phyloP scores from a whole-genome alignment of 2,113 vertebrate species.

The Capricornis sumatraensis region DNA sequence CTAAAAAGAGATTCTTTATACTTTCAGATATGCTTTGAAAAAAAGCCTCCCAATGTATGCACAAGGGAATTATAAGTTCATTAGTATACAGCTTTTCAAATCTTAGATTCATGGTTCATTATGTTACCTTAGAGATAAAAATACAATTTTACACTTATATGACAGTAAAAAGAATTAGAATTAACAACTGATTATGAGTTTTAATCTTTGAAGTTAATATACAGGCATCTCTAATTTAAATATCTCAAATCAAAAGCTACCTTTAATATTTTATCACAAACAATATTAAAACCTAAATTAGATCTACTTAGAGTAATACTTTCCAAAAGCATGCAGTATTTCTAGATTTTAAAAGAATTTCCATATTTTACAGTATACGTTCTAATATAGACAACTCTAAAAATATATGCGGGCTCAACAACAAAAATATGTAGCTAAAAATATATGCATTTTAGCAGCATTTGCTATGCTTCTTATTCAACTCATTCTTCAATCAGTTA shows the following conservation, averaged over 20 bases:
- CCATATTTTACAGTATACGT: not conserved
- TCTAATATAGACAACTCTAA: not conserved
- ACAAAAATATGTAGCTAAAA: not conserved
- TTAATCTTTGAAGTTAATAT: conserved; percentile 74
- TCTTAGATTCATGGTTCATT: conserved; percentile 71
- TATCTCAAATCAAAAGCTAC: conserved; percentile 57
- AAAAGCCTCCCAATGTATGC: conserved; percentile 34
- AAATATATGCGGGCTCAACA: not conserved
- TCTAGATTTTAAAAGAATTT: not conserved
- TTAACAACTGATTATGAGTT: conserved; percentile 70
- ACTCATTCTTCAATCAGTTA: not conserved
- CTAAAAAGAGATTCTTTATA: conserved; percentile 73
- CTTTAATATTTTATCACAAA: conserved; percentile 62
- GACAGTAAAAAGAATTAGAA: conserved; percentile 68
- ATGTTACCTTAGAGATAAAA: conserved; percentile 71
- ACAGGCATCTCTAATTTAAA: conserved; percentile 57
- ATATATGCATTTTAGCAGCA: not conserved
- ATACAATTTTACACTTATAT: conserved; percentile 60
- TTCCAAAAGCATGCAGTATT: conserved; percentile 11
- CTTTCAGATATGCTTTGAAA: conserved; percentile 73
- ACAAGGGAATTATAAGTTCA: conserved; percentile 73
- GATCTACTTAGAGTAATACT: not conserved
- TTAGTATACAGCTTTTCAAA: conserved; percentile 69
- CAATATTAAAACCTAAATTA: conserved; percentile 22
- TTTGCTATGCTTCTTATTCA: not conserved